Evolutionary conservation across 2,888 invertebrate genomes (phyloP), one percentile per base, ranked within the genome.

Genomic region (Zelleria hepariella): DNA sequence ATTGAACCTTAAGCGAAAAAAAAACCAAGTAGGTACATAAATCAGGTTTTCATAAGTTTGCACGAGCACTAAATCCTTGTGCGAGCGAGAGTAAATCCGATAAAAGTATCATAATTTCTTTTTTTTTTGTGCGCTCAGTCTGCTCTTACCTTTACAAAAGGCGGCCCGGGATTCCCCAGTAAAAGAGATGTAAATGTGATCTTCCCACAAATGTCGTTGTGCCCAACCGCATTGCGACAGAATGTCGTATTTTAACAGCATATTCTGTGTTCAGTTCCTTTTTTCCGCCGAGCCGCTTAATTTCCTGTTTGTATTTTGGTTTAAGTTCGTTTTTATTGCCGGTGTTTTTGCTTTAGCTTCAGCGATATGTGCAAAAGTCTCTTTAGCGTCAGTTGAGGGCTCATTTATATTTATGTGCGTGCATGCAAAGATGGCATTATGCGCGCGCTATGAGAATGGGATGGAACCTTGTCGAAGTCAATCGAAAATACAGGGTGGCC

Each of bases 141-240:
- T 51, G 21, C 20, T 7, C 51, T 10, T 21, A 6, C 8, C 51
- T 51, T 10, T 8, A 20, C 21, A 51, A 20, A 51, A 4, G 51
- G 10, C 10, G n/a, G 32, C 15, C 32, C 32, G 32, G 32, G 32
- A 42, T 42, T 42, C 32, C 32, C 32, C 32, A 42, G 53, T 67
- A 70, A 69, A 72, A 71, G 65, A 66, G 62, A 27, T 63, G 64
- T 71, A 70, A 70, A 67, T 67, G 53, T 25, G 23, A 53, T 25
- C 53, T 25, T 23, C 24, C 20, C 53, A 15, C 15, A 53, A 25
- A 23, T 53, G 53, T 20, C 21, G 23, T 23, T 51, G 20, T 24
- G 25, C 53, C 21, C 53, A 23, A 53, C 53, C 53, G 53, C 53
- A 53, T 53, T 53, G 53, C 53, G 53, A 53, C 58, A 53, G 59